These are phyloP conservation scores for Pyralis farinalis DNA, from an alignment of 2,888 invertebrate genomes.

Conservation along the genomic window DNA sequence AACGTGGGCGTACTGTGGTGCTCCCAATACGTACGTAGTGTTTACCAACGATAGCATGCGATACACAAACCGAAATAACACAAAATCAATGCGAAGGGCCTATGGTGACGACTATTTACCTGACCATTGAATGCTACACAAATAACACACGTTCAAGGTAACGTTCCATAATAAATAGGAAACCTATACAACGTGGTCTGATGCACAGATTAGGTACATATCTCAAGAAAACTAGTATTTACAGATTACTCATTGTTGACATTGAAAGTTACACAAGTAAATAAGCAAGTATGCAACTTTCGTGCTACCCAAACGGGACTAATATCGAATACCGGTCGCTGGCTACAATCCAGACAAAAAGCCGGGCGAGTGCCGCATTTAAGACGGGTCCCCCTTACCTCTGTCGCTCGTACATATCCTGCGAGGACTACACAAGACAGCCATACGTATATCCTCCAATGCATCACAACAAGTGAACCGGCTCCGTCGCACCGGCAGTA, in stretches of 20 bases:
- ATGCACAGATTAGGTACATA: neutral
- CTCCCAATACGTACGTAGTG: slow-evolving; percentile 48
- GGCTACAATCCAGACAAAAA: slow-evolving; percentile 56
- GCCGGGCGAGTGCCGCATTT: slow-evolving; percentile 69
- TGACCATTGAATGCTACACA: slow-evolving; percentile 30
- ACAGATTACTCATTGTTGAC: slow-evolving; percentile 52
- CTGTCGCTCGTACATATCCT: slow-evolving; percentile 87
- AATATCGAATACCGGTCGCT: slow-evolving; percentile 20
- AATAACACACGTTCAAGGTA: slow-evolving; percentile 59
- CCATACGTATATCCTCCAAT: slow-evolving; percentile 88
- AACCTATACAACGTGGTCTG: neutral
- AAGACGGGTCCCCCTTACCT: slow-evolving; percentile 84
- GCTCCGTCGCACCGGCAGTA: slow-evolving; percentile 60
- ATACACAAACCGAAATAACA: slow-evolving; percentile 46
- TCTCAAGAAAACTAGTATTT: slow-evolving; percentile 22
- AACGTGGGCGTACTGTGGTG: slow-evolving; percentile 58
- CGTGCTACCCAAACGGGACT: slow-evolving; percentile 23
- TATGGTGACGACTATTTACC: slow-evolving; percentile 71
- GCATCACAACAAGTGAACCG: slow-evolving; percentile 83
- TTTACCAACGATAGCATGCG: slow-evolving; percentile 37
- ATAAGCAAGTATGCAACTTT: slow-evolving; percentile 42
- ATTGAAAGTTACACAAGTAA: slow-evolving; percentile 79
- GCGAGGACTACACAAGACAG: slow-evolving; percentile 86
- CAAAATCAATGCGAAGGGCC: slow-evolving; percentile 51
- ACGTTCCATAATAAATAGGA: slow-evolving; percentile 28